A percentile compares a stretch with the other conserved stretches of the same genome.
These are phyloP conservation scores for Anticlea derivata DNA, from an alignment of 2,888 invertebrate genomes.

Conservation along the genomic window DNA sequence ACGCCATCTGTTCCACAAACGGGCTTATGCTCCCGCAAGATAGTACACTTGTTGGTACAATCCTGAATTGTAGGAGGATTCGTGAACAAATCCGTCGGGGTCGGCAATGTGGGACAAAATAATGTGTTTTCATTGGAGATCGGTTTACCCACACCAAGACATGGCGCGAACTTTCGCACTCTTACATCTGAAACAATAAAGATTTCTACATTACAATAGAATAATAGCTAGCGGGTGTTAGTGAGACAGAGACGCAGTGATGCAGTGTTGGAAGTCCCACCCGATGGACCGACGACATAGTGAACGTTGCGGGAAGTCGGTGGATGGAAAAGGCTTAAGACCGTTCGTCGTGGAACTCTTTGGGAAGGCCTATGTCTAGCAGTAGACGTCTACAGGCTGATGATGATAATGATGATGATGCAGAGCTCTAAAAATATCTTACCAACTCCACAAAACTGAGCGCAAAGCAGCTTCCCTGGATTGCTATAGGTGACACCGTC, in stretches of 20 bases:
- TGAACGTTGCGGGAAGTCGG: no score
- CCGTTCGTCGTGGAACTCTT: no score
- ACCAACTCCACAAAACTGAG: conserved; percentile 67
- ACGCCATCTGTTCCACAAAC: conserved; percentile 70
- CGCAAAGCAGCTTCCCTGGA: conserved; percentile 63
- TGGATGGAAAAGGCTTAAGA: no score
- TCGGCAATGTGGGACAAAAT: conserved; percentile 2
- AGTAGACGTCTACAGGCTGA: no score
- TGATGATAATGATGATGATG: no score
- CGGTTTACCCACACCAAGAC: conserved; percentile 6
- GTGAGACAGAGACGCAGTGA: no score
- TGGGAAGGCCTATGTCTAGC: no score
- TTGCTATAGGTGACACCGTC: conserved; percentile 68
- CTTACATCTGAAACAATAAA: conserved; percentile 20
- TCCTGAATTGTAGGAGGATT: conserved; percentile 1
- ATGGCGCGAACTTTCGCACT: conserved; percentile 20
- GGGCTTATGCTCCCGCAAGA: conserved; percentile 65
- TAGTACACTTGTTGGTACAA: conserved; percentile 51
- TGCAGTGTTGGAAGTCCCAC: no score
- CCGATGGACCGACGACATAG: no score
- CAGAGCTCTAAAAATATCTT: conserved; percentile 30
- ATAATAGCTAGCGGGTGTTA: no score
- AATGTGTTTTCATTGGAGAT: background rate
- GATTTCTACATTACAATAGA: no score
- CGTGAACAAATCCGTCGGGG: conserved; percentile 1